These are phyloP conservation scores for Orius insidiosus DNA, from an alignment of 1,140 invertebrate genomes.

Conservation along the genomic window DNA sequence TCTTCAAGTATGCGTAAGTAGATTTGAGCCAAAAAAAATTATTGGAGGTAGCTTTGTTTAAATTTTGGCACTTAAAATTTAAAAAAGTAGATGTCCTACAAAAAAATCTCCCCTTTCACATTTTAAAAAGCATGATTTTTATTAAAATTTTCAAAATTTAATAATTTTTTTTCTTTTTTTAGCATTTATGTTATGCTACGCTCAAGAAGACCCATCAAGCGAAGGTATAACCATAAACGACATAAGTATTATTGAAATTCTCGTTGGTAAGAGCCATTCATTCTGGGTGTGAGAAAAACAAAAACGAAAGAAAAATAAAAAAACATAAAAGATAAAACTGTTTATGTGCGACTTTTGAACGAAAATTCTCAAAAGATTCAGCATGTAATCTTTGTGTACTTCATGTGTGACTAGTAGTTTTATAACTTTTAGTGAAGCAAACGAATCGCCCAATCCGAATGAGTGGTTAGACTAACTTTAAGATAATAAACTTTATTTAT, in stretches of 20 bases:
- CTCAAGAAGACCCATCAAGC: constrained; percentile 69
- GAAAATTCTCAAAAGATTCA: no score
- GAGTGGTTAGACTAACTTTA: constrained; percentile 9
- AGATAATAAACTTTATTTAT: not conserved
- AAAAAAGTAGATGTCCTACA: not conserved
- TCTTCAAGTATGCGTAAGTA: constrained; percentile 33
- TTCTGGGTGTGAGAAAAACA: not conserved
- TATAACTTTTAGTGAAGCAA: no score
- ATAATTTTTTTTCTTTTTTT: constrained; percentile 34
- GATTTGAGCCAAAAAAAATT: constrained; percentile 13
- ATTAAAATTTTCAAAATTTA: not conserved
- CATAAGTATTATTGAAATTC: constrained; percentile 24
- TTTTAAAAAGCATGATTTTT: not conserved
- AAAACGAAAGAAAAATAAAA: no score
- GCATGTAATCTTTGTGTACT: no score
- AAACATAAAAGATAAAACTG: no score
- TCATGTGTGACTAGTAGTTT: no score
- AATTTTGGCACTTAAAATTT: not conserved
- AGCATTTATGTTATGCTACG: constrained; percentile 85
- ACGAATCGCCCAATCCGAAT: constrained; percentile 1
- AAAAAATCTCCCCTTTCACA: not conserved
- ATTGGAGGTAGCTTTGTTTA: no score
- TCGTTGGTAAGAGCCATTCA: constrained; percentile 22
- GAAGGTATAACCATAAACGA: constrained; percentile 50
- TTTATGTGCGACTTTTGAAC: no score